Evolutionary conservation across 2,113 vertebrate species (phyloP).

Genomic region (Hypocryptadius cinnamomeus): DNA sequence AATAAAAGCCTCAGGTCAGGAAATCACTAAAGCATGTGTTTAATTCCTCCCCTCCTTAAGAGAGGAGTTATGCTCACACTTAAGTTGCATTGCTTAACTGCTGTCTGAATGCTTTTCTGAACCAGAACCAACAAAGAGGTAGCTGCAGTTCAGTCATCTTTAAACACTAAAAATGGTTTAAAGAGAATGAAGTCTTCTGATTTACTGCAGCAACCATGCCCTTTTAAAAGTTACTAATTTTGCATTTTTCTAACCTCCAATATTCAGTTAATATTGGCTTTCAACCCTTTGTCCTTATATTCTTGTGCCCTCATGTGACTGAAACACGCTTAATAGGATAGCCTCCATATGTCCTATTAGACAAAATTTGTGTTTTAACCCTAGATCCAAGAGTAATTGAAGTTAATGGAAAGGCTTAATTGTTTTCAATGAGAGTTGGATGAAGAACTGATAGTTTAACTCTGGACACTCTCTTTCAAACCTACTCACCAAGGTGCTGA

Average conservation of each 20-base stretch:
- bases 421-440: conserved; percentile 10
- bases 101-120: conserved; percentile 21
- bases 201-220: neutral
- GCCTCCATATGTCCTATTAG: neutral
- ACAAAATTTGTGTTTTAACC: neutral
- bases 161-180: neutral
- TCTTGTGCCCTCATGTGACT: neutral
- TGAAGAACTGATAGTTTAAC: neutral
- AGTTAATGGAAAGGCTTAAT: conserved; percentile 28
- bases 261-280: neutral
- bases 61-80: neutral
- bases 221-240: neutral
- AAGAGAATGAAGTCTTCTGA: neutral
- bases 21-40: conserved; percentile 56
- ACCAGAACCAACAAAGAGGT: neutral
- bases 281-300: neutral
- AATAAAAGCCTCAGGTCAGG: conserved; percentile 53
- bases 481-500: conserved; percentile 7
- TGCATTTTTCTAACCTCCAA: neutral
- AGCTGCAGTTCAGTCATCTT: neutral
- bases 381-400: neutral
- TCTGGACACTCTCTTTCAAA: neutral
- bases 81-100: neutral
- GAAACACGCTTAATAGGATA: neutral
- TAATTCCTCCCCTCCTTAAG: conserved; percentile 39